Evolutionary conservation across 2,888 invertebrate genomes (phyloP).

Genomic region (Caenorhabditis auriculariae): DNA sequence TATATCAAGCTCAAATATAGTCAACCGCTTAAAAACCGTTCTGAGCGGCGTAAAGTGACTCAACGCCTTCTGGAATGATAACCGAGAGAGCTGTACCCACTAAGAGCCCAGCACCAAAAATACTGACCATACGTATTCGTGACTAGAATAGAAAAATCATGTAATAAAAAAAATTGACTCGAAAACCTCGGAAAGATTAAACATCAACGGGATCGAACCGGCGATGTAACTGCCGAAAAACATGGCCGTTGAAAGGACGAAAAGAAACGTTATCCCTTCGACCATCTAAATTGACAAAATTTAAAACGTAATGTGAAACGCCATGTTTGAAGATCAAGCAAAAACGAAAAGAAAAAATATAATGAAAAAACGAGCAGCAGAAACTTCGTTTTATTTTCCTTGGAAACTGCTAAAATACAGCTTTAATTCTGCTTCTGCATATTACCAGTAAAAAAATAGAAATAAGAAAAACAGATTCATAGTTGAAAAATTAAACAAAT

Average conservation of each 20-base stretch:
- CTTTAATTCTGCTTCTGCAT: too few relatives aligned
- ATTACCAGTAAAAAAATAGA: too few relatives aligned
- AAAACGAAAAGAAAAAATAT: too few relatives aligned
- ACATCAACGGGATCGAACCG: slow-evolving; percentile 89
- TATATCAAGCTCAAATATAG: not conserved
- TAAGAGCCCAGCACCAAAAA: slow-evolving; percentile 91
- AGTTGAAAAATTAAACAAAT: too few relatives aligned
- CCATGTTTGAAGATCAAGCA: too few relatives aligned
- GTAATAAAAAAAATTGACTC: not conserved
- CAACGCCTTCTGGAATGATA: slow-evolving; percentile 97
- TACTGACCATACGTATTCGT: slow-evolving; percentile 87
- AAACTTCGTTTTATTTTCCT: too few relatives aligned
- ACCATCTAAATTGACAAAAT: too few relatives aligned
- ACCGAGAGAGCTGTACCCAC: slow-evolving; percentile 96
- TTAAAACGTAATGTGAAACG: too few relatives aligned
- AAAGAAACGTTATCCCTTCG: slow-evolving; percentile 32
- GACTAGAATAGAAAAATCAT: slow-evolving; percentile 72
- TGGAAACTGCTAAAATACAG: too few relatives aligned
- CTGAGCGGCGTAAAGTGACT: slow-evolving; percentile 66
- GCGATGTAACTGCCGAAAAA: slow-evolving; percentile 90
- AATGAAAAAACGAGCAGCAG: too few relatives aligned
- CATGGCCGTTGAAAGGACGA: slow-evolving; percentile 72
- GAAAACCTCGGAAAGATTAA: slow-evolving; percentile 86
- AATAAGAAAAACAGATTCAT: too few relatives aligned
- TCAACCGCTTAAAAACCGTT: slow-evolving; percentile 11